phyloP scores from a whole-genome alignment of 2,888 invertebrate genomes.

The Ethmia dodecea region DNA sequence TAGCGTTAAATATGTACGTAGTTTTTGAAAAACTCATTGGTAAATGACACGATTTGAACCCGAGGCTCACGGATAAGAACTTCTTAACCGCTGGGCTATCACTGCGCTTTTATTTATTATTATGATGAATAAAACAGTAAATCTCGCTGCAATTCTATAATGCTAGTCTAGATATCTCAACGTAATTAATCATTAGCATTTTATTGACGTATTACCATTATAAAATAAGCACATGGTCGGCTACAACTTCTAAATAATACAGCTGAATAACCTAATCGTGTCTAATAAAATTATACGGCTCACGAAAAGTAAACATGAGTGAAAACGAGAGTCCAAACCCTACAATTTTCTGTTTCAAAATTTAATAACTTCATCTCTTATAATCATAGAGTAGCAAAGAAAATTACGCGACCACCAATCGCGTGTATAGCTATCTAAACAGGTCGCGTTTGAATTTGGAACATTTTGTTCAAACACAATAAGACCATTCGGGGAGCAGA shows the following conservation, averaged over 20 bases:
- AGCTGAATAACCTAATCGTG: constrained; percentile 42
- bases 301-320: constrained; percentile 53
- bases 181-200: no score
- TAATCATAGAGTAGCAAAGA: constrained; percentile 51
- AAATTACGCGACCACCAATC: constrained; percentile 55
- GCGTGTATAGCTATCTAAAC: constrained; percentile 36
- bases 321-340: constrained; percentile 48
- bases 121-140: no score
- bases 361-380: constrained; percentile 66
- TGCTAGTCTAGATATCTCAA: no score
- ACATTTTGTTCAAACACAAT: constrained; percentile 39
- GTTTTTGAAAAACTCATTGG: no score
- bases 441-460: constrained; percentile 48
- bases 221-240: constrained; percentile 1
- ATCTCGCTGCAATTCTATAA: no score
- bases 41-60: no score
- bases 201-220: constrained; percentile 14
- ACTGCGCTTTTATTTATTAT: no score
- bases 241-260: constrained; percentile 8
- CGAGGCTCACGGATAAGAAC: no score
- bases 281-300: constrained; percentile 50
- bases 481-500: constrained; percentile 38
- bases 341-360: constrained; percentile 54
- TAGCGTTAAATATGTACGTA: no score
- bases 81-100: no score